phyloP scores from a whole-genome alignment of 2,797 vertebrate species.

The Xiphorhynchus erythropygius region DNA sequence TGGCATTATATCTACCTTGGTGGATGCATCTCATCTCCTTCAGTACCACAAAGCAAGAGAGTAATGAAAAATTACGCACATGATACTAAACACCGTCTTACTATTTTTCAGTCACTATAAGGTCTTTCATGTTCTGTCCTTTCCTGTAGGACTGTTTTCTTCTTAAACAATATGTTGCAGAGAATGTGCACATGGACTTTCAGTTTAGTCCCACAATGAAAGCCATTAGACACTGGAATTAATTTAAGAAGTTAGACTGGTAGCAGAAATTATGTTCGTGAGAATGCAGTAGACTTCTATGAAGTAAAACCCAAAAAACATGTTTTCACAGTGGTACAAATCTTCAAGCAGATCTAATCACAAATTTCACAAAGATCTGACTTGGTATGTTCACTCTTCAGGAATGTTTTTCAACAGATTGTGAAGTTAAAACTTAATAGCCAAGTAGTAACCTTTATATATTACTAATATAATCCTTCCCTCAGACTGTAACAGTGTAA shows the following conservation, averaged over 20 bases:
- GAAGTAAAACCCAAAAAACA: not conserved
- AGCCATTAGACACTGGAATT: not conserved
- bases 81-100: not conserved
- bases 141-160: not conserved
- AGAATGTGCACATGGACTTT: not conserved
- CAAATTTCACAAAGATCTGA: not conserved
- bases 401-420: not conserved
- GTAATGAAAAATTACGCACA: not conserved
- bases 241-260: not conserved
- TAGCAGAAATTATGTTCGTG: not conserved
- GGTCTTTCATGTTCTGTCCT: not conserved
- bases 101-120: not conserved
- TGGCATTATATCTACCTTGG: fast-evolving
- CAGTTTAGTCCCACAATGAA: not conserved
- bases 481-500: not conserved
- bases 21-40: not conserved
- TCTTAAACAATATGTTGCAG: not conserved
- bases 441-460: not conserved
- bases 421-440: not conserved
- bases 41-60: not conserved
- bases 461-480: not conserved
- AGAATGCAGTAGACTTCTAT: not conserved
- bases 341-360: not conserved
- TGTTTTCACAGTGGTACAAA: not conserved
- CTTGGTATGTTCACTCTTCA: not conserved